Base-by-base conservation (phyloP, 2,888 invertebrate species). In the Masnerella sp. region DNA sequence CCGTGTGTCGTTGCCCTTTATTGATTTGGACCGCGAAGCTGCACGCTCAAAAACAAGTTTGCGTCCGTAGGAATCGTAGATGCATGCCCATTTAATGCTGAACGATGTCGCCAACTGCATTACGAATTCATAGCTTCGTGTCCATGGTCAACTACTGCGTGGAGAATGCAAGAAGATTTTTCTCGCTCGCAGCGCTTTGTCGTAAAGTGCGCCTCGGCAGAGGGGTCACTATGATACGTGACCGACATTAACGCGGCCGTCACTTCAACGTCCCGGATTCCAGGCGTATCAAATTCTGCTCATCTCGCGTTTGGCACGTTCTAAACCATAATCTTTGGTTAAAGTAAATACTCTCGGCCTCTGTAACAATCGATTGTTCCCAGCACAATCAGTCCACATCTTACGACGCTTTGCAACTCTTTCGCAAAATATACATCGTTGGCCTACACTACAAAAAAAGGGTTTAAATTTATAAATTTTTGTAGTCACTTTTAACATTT, bases 171-270 rank as follows among this genome's bases (percentile, higher is more conserved):
- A 64, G 71, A 51, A 64, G 58, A 75, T 75, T 75, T 67, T 67
- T 73, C 38, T 69, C 47, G 45, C 30, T 51, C 51, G 64, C 45
- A 65, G 45, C 73, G 74, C 78, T 77, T 78, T 77, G 77, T 76
- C 74, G 74, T 75, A 71, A 68, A 74, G 61, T 69, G 56, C 51
- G 76, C 64, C 77, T 72, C 52, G 62, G 64, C 62, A 61, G 68
- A 75, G 77, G 69, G 73, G 65, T 69, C 58, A 71, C 74, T 78
- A 75, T 78, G 78, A 80, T 78, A 81, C 79, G 81, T 80, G 80
- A 81, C 80, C 81, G 75, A 79, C 78, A 79, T 80, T 79, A 79
- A 78, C 65, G 75, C 71, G 49, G 25, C 64, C 58, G 65, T 38
- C 70, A 68, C 75, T 71, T 68, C 64, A 65, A 69, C 45, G 69